Conservation (phyloP, 2,113 vertebrate genomes). For the Lucifuga dentata region DNA sequence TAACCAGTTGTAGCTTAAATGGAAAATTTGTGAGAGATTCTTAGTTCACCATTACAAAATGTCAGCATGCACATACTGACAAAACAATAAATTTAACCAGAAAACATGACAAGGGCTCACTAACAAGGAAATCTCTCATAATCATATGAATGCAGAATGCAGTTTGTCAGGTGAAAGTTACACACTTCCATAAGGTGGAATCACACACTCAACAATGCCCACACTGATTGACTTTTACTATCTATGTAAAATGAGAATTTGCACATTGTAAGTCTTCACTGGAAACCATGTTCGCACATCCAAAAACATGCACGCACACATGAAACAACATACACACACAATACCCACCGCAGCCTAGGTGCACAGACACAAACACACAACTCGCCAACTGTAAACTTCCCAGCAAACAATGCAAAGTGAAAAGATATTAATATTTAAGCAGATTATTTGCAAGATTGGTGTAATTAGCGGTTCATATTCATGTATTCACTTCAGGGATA, state of each 20-base stretch:
- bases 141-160: not conserved
- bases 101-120: not conserved
- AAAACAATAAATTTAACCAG: no score
- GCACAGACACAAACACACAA: conserved; percentile 78
- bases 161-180: conserved; percentile 21
- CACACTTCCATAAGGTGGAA: conserved; percentile 7
- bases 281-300: conserved; percentile 57
- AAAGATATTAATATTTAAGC: conserved; percentile 84
- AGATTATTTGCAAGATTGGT: conserved; percentile 85
- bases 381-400: conserved; percentile 71
- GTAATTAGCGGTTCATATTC: conserved; percentile 84
- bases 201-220: conserved; percentile 37
- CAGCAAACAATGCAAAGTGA: conserved; percentile 80
- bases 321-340: conserved; percentile 58
- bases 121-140: conserved; percentile 4
- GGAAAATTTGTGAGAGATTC: conserved; percentile 7
- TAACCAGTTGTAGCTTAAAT: no score
- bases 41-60: conserved; percentile 5
- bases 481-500: conserved; percentile 84
- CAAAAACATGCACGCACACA: conserved; percentile 50
- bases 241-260: conserved; percentile 50
- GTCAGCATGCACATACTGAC: no score
- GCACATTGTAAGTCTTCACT: conserved; percentile 41
- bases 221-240: conserved; percentile 59
- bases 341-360: conserved; percentile 67